These are phyloP conservation scores for Trichonephila clavata DNA, from an alignment of 1,140 invertebrate species.

Conservation along the genomic window DNA sequence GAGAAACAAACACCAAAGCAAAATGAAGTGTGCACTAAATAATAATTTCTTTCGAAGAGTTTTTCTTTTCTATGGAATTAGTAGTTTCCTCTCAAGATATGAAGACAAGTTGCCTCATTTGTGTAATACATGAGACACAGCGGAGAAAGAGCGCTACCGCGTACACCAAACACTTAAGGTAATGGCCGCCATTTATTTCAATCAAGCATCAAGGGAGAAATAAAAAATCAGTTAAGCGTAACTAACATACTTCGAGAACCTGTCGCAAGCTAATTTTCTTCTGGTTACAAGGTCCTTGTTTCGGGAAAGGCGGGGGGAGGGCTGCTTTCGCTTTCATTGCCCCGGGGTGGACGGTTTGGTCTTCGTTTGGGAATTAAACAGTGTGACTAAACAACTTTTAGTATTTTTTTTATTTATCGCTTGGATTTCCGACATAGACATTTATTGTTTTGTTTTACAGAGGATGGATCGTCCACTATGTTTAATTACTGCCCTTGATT, in stretches of 20 bases:
- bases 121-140: slow-evolving; percentile 65
- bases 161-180: slow-evolving; percentile 73
- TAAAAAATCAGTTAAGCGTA: slow-evolving; percentile 70
- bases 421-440: background rate
- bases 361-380: background rate
- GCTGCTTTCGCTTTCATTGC: background rate
- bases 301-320: no score
- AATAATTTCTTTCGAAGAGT: slow-evolving; percentile 50
- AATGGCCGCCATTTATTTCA: slow-evolving; percentile 75
- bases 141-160: slow-evolving; percentile 13
- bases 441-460: background rate
- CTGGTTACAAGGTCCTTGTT: background rate
- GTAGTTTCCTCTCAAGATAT: slow-evolving; percentile 67
- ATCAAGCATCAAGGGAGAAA: slow-evolving; percentile 58
- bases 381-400: slow-evolving; percentile 3
- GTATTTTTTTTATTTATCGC: background rate
- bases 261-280: slow-evolving; percentile 43
- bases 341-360: background rate
- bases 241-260: slow-evolving; percentile 42
- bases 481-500: no score
- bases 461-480: no score
- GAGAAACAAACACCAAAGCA: background rate
- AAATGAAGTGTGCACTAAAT: slow-evolving; percentile 34
- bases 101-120: slow-evolving; percentile 76
- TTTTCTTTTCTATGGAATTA: slow-evolving; percentile 53